Evolutionary conservation across 2,113 vertebrate species (phyloP), one percentile per base, ranked within the genome.

Genomic region (Xiphophorus hellerii): DNA sequence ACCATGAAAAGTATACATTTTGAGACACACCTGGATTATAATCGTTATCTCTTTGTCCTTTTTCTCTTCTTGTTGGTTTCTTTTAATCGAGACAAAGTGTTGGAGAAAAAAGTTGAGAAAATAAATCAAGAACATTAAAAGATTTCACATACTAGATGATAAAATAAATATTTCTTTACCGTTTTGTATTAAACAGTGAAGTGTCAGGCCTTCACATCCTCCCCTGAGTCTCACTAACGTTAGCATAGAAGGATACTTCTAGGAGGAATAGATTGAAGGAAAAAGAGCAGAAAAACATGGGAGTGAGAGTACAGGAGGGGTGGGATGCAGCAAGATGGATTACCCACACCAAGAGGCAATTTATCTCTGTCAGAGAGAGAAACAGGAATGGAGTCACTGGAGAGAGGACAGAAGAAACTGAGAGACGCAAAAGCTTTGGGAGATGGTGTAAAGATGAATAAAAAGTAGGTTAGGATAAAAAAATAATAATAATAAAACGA

Each of bases 241-340:
- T 90, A 90, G 69, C 76, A 87, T 77, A 68, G 74, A 86, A 80
- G 73, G 80, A 84, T 77, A 85, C 67, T 63, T 25, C 39, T 67
- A 70, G 74, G 60, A 84, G 58, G 74, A 86, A 81, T 2, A 75
- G 39, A 76, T 69, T 66, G 74, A 62, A 67, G 70, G 76, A 69
- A 70, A 71, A 66, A 81, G 51, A 68, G 61, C 66, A 71, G 69
- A 66, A 83, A 76, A 76, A 81, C 25, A 54, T 70, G 27, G 61
- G 73, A 82, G 73, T 30, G 83, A 78, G 82, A 72, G 70, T 31
- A 64, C 63, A 2, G 42, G 62, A 83, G 78, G 88, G 88, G 89
- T 87, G 84, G 87, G 86, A 89, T 89, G 83, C 30, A 66, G 86
- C 80, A 92, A 94, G 92, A 95, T 92, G 88, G 89, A 95, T 94